These are phyloP conservation scores for Chaitophorus viminalis DNA, from an alignment of 2,888 invertebrate genomes.

Conservation along the genomic window DNA sequence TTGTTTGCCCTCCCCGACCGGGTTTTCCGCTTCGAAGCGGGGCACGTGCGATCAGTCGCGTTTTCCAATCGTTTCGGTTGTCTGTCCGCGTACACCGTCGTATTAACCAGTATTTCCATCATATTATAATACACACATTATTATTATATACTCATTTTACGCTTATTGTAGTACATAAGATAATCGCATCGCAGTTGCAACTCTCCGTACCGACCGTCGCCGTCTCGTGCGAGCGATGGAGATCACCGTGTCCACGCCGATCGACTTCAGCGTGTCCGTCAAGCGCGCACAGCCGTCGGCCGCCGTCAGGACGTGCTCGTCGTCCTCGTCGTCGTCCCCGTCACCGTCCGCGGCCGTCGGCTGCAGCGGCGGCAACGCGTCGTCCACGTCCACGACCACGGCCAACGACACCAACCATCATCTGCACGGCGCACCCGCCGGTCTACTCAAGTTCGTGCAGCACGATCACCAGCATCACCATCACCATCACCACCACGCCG, in stretches of 20 bases:
- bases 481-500: conserved; percentile 18
- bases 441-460: conserved; percentile 24
- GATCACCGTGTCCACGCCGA: conserved; percentile 58
- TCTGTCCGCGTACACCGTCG: too few species aligned
- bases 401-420: conserved; percentile 23
- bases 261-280: conserved; percentile 63
- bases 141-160: too few species aligned
- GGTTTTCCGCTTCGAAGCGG: too few species aligned
- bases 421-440: not conserved
- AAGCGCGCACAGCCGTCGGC: conserved; percentile 53
- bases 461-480: conserved; percentile 25
- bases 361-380: conserved; percentile 23
- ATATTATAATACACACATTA: too few species aligned
- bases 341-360: conserved; percentile 28
- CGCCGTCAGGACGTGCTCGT: conserved; percentile 57
- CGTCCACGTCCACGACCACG: not conserved
- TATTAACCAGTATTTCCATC: too few species aligned
- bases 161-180: too few species aligned
- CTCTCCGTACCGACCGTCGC: too few species aligned
- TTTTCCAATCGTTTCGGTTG: too few species aligned
- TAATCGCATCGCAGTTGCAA: too few species aligned
- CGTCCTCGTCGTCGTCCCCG: conserved; percentile 55
- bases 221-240: too few species aligned
- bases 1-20: too few species aligned
- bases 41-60: too few species aligned